Evolutionary conservation across 2,888 invertebrate genomes (phyloP), one percentile per base, ranked within the genome.

Genomic region (Athetis lepigone): DNA sequence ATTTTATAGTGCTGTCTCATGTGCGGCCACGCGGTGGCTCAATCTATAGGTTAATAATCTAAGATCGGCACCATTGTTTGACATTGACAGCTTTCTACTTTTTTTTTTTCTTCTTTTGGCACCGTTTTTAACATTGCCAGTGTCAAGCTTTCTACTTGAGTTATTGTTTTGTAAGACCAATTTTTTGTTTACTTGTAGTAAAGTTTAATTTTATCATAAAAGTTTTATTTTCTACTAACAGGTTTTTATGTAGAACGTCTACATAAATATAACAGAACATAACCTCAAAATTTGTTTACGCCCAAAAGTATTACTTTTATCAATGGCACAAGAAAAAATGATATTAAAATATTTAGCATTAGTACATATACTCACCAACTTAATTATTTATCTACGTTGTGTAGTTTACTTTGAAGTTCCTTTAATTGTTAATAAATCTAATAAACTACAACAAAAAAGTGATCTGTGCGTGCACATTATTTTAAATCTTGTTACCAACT

Each of bases 241-340:
- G n/a, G 54, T 4, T 18, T 18, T 27, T 2, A 9, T 50, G 16
- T 13, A 16, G 13, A 19, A 11, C 33, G 7, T 59, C 5, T 19
- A 19, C 13, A 13, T 19, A 16, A 60, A 29, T 36, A 40, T 5
- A 36, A 9, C 18, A 42, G 4, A 47, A 52, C 27, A 21, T 71
- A 68, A 68, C 67, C 67, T 71, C 29, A 54, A 68, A 27, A 19
- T 39, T 27, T 39, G 1, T 19, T 42, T 19, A 23, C 11, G 11
- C 13, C 33, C 11, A 13, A 13, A 13, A 33, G 1, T 13, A n/a
- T n/a, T n/a, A n/a, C n/a, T n/a, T n/a, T n/a, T n/a, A n/a, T n/a
- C n/a, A n/a, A n/a, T n/a, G n/a, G n/a, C n/a, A n/a, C n/a, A n/a
- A n/a, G n/a, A n/a, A n/a, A n/a, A n/a, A n/a, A n/a, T n/a, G n/a